These are phyloP conservation scores for Tadarida brasiliensis DNA, from an alignment of 2,797 vertebrate genomes.

Conservation along the genomic window DNA sequence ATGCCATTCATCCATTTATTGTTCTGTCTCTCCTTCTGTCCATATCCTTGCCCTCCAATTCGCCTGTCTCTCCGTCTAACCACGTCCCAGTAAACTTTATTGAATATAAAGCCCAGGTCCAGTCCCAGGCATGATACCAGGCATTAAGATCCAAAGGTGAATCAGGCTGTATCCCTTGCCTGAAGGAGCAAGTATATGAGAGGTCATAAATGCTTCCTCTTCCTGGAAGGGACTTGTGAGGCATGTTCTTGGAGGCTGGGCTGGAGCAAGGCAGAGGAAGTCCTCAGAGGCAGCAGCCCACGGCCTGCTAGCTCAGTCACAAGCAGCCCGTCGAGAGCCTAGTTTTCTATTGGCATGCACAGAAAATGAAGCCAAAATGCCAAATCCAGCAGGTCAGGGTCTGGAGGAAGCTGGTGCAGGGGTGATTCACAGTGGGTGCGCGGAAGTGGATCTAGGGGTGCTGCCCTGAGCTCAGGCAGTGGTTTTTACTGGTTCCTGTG, in stretches of 20 bases:
- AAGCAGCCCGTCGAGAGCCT: neutral
- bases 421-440: neutral
- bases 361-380: constrained; percentile 11
- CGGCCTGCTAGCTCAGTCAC: neutral
- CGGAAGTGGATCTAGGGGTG: neutral
- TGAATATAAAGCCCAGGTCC: neutral
- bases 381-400: neutral
- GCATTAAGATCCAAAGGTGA: neutral
- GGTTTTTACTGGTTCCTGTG: neutral
- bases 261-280: neutral
- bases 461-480: neutral
- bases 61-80: neutral
- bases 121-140: neutral
- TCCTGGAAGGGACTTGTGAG: neutral
- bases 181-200: neutral
- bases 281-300: neutral
- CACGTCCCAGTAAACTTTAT: neutral
- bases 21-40: neutral
- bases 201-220: neutral
- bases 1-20: neutral
- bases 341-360: neutral
- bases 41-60: neutral
- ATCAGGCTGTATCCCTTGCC: neutral
- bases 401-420: neutral
- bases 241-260: neutral